These are phyloP conservation scores for Protonemura montana DNA, from an alignment of 2,888 invertebrate genomes.

Conservation along the genomic window DNA sequence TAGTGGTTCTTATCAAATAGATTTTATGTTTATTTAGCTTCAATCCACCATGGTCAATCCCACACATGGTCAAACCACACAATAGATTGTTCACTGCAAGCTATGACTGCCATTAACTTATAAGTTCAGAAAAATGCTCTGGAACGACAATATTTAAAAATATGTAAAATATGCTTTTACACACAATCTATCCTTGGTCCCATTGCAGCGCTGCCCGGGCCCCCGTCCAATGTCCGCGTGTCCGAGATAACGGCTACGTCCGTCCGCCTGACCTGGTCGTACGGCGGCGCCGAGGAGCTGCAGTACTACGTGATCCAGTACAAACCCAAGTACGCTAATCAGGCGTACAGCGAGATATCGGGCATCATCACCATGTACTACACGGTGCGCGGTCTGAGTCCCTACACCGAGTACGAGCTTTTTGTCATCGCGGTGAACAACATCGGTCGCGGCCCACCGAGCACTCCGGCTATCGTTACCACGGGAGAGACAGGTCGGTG, in stretches of 20 bases:
- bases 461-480: conserved; percentile 86
- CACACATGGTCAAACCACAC: too few species aligned
- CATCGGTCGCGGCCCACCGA: conserved; percentile 91
- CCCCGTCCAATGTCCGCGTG: conserved; percentile 88
- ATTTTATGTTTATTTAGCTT: too few species aligned
- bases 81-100: too few species aligned
- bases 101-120: too few species aligned
- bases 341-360: conserved; percentile 91
- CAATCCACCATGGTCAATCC: too few species aligned
- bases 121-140: too few species aligned
- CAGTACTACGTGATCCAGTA: conserved; percentile 96
- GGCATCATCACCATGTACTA: conserved; percentile 94
- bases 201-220: conserved; percentile 82
- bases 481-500: conserved; percentile 95
- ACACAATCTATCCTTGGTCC: not conserved
- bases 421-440: conserved; percentile 94
- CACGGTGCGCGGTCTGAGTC: conserved; percentile 86
- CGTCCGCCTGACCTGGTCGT: conserved; percentile 92
- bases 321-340: conserved; percentile 92
- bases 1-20: too few species aligned
- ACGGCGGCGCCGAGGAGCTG: conserved; percentile 87
- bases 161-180: not conserved
- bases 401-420: conserved; percentile 96
- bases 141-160: not conserved
- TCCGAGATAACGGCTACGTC: conserved; percentile 94